These are phyloP conservation scores for Montipora cactus DNA, from an alignment of 64 coral and sea anemone genomes.

Conservation along the genomic window DNA sequence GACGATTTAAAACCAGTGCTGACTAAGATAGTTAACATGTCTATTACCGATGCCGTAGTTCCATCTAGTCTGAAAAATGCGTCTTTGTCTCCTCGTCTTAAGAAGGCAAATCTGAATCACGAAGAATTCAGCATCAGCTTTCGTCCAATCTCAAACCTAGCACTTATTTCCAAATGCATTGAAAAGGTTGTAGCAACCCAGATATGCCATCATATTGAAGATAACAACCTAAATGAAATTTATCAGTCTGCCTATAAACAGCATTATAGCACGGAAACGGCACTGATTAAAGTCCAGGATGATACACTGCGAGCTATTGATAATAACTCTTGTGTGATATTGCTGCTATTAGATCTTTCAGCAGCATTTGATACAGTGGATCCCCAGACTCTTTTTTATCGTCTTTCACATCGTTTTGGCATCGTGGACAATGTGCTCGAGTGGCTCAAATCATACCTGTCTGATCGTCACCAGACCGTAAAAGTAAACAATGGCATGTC, in stretches of 20 bases:
- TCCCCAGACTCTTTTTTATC: background rate
- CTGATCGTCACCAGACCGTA: background rate
- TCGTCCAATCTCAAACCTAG: constrained; percentile 26
- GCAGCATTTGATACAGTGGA: background rate
- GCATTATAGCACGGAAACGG: background rate
- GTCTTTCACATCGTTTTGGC: too few relatives aligned
- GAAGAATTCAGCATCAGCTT: constrained; percentile 15
- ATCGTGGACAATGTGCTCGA: background rate
- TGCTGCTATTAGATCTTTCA: background rate
- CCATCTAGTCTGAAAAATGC: background rate
- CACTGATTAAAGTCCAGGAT: background rate
- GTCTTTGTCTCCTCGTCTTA: background rate
- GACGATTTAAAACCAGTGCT: constrained; percentile 6
- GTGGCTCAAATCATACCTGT: constrained; percentile 21
- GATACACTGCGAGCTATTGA: background rate
- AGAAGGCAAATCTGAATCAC: background rate
- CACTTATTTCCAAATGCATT: constrained; percentile 11
- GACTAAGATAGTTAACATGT: constrained; percentile 28
- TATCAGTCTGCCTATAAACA: background rate
- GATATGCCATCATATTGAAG: background rate
- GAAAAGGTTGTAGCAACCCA: constrained; percentile 13
- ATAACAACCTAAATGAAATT: background rate
- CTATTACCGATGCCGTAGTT: background rate
- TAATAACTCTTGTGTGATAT: background rate
- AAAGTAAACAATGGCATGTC: background rate